Evolutionary conservation across 2,888 invertebrate genomes (phyloP).

Genomic region (Pherbina coryleti): DNA sequence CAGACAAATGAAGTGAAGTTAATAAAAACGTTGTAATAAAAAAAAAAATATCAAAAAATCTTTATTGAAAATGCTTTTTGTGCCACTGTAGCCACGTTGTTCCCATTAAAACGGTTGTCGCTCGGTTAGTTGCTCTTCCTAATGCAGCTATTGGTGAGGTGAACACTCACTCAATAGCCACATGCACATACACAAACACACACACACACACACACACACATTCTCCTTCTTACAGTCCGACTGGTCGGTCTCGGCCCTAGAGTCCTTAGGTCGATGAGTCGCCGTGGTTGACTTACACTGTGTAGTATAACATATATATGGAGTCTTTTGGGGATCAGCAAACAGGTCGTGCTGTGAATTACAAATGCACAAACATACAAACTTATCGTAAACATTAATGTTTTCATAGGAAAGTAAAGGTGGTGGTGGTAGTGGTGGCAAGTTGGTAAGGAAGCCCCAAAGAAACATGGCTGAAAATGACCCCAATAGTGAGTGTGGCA

Average conservation of each 20-base stretch:
- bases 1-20: too few species aligned
- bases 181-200: not conserved
- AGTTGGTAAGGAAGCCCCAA: too few species aligned
- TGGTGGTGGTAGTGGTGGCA: too few species aligned
- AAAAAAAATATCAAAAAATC: too few species aligned
- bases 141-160: not conserved
- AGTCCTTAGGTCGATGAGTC: not conserved
- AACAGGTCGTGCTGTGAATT: constrained; percentile 28
- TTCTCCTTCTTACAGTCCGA: not conserved
- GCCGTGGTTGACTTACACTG: not conserved
- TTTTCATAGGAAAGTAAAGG: too few species aligned
- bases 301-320: not conserved
- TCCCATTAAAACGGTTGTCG: constrained; percentile 1
- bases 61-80: not conserved
- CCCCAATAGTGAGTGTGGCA: constrained; percentile 14
- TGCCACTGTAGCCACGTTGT: constrained; percentile 8
- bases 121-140: constrained; percentile 11
- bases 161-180: not conserved
- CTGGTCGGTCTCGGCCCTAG: not conserved
- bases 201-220: not conserved
- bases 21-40: too few species aligned
- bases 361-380: not conserved
- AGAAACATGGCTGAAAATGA: not conserved
- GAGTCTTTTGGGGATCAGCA: constrained; percentile 22
- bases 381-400: too few species aligned